These are phyloP conservation scores for Mythimna ferrago DNA, from an alignment of 2,888 invertebrate genomes.

Conservation along the genomic window DNA sequence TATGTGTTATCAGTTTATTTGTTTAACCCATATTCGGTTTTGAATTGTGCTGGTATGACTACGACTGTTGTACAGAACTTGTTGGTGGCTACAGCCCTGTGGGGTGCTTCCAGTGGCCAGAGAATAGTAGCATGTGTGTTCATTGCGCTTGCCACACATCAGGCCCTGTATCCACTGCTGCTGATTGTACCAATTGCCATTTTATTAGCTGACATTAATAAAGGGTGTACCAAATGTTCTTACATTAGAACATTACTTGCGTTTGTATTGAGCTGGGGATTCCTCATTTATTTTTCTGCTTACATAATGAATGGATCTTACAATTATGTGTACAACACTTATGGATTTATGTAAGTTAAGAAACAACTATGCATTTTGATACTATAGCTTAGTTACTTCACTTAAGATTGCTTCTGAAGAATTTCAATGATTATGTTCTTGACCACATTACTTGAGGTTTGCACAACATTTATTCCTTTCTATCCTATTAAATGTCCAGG, in stretches of 20 bases:
- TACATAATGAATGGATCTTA: constrained; percentile 92
- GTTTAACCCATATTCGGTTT: constrained; percentile 96
- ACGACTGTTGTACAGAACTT: constrained; percentile 97
- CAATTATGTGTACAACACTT: constrained; percentile 93
- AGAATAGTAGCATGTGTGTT: constrained; percentile 92
- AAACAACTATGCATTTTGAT: background rate
- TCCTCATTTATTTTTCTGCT: constrained; percentile 91
- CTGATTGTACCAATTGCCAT: constrained; percentile 96
- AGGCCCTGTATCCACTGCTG: constrained; percentile 95
- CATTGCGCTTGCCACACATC: constrained; percentile 95
- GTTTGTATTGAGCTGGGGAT: constrained; percentile 89
- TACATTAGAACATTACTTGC: constrained; percentile 86
- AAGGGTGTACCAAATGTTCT: constrained; percentile 86
- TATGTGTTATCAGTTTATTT: constrained; percentile 95
- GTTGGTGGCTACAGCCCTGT: constrained; percentile 93
- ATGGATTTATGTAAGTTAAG: constrained; percentile 94
- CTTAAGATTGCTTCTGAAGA: background rate
- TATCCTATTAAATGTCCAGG: background rate
- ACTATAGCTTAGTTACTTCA: background rate
- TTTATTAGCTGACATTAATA: constrained; percentile 91
- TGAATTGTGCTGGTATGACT: constrained; percentile 96
- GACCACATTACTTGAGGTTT: background rate
- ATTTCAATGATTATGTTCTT: background rate
- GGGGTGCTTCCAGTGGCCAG: constrained; percentile 92
- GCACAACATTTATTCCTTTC: background rate